Conservation (phyloP, 2,888 invertebrate genomes). For the Lochmaea capreae region DNA sequence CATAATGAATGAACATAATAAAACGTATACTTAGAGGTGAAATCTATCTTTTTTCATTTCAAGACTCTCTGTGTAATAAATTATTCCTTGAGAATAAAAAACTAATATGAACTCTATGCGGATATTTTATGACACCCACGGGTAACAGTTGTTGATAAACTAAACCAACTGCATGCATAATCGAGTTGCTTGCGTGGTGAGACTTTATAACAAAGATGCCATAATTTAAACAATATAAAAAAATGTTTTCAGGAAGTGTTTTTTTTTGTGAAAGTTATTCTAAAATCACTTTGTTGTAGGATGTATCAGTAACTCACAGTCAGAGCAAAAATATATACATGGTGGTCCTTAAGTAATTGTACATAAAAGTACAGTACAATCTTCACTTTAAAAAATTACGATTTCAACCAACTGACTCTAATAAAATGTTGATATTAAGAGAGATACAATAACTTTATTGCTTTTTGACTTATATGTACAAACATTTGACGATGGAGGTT, state of each 20-base stretch:
- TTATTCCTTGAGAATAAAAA: neutral
- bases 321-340: neutral
- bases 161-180: constrained; percentile 2
- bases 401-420: no score
- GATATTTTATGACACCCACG: neutral
- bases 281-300: neutral
- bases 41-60: no score
- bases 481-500: no score
- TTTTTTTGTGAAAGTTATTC: neutral
- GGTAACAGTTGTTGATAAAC: constrained; percentile 2
- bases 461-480: no score
- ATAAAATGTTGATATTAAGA: no score
- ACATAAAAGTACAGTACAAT: no score
- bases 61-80: neutral
- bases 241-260: neutral
- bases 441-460: no score
- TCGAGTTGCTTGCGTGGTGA: neutral
- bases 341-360: no score
- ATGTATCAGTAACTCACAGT: neutral
- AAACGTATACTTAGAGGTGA: no score
- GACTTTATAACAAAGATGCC: neutral
- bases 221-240: neutral
- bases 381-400: no score
- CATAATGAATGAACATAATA: no score
- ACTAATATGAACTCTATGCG: neutral